Conservation (phyloP, 2,888 invertebrate species). For the Trilocha varians region DNA sequence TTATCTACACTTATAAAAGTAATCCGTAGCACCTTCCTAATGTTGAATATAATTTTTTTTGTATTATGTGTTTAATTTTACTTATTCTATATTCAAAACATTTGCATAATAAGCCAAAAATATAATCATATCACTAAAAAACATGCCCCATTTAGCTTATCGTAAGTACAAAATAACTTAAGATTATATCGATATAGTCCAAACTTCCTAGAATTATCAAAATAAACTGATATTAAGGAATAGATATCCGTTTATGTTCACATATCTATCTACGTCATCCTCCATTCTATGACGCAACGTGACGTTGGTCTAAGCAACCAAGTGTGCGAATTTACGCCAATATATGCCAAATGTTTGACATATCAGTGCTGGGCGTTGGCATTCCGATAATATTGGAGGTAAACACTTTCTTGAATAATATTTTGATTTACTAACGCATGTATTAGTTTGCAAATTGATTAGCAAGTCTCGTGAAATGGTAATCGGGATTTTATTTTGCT, state of each 20-base stretch:
- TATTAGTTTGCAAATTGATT: neutral
- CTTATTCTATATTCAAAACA: too few relatives aligned
- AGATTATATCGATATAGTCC: too few relatives aligned
- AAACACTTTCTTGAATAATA: neutral
- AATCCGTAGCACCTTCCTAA: too few relatives aligned
- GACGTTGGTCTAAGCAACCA: constrained; percentile 15
- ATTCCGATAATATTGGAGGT: neutral
- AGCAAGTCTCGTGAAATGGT: neutral
- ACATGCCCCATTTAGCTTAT: too few relatives aligned
- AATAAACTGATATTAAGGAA: constrained; percentile 15
- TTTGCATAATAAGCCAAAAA: too few relatives aligned
- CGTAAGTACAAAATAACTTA: too few relatives aligned
- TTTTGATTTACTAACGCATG: neutral
- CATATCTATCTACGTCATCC: constrained; percentile 29
- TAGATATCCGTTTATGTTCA: constrained; percentile 17
- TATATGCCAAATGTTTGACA: constrained; percentile 28
- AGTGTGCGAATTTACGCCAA: constrained; percentile 19
- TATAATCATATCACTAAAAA: too few relatives aligned
- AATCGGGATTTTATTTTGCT: too few relatives aligned
- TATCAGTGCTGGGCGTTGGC: neutral
- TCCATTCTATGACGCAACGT: constrained; percentile 27
- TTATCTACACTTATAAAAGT: too few relatives aligned
- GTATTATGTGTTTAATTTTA: too few relatives aligned
- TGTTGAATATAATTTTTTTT: too few relatives aligned
- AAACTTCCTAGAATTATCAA: constrained; percentile 21